These are phyloP conservation scores for Mimumesa dahlbomi DNA, from an alignment of 2,888 invertebrate genomes.

Conservation along the genomic window DNA sequence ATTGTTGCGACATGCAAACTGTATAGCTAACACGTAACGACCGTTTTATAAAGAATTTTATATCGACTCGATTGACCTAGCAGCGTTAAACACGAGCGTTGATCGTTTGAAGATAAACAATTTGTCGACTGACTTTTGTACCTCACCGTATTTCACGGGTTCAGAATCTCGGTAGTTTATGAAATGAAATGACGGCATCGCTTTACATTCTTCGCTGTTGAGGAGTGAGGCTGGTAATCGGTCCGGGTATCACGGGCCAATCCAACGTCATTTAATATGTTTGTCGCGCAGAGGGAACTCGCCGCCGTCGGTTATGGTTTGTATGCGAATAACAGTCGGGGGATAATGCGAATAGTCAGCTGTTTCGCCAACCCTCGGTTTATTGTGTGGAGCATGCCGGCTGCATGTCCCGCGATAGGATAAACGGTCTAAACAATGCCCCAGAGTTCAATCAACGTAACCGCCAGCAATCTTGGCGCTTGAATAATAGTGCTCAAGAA, in stretches of 20 bases:
- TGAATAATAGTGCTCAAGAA: too few species aligned
- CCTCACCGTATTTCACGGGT: too few species aligned
- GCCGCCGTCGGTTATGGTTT: slow-evolving; percentile 50
- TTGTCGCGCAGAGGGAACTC: slow-evolving; percentile 47
- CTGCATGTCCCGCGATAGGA: slow-evolving; percentile 55
- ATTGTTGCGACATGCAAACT: too few species aligned
- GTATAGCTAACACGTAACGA: too few species aligned
- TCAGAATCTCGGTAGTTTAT: slow-evolving; percentile 43
- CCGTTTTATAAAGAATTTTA: too few species aligned
- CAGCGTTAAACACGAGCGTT: too few species aligned
- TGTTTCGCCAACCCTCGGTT: slow-evolving; percentile 31
- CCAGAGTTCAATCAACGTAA: slow-evolving; percentile 43
- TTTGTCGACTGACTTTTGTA: too few species aligned
- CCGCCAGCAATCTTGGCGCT: too few species aligned
- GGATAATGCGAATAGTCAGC: slow-evolving; percentile 55
- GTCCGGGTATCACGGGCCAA: slow-evolving; percentile 57
- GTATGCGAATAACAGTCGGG: slow-evolving; percentile 58
- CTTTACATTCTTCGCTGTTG: too few species aligned
- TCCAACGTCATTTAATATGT: slow-evolving; percentile 69
- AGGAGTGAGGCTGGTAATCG: slow-evolving; percentile 52
- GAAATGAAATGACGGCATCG: slow-evolving; percentile 57
- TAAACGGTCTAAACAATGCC: slow-evolving; percentile 61
- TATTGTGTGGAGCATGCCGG: slow-evolving; percentile 30
- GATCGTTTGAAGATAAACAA: background rate
- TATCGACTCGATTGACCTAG: too few species aligned